phyloP scores from a whole-genome alignment of 64 coral and sea anemone genomes.

The Montipora sp. region DNA sequence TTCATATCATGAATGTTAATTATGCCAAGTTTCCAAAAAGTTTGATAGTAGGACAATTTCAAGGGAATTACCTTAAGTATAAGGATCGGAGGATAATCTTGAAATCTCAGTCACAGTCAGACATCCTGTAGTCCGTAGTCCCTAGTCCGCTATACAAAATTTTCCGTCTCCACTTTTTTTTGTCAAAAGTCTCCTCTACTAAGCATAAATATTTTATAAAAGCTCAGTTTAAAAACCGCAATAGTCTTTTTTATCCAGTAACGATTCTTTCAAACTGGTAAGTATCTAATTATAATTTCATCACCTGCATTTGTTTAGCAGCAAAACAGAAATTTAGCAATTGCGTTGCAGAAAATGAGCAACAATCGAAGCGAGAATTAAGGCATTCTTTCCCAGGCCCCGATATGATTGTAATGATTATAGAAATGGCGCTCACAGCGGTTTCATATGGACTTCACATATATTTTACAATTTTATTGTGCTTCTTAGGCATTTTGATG shows the following conservation, averaged over 20 bases:
- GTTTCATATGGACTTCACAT: slow-evolving; percentile 82
- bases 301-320: neutral
- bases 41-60: too few species aligned
- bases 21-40: too few species aligned
- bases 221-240: slow-evolving; percentile 35
- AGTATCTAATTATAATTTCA: slow-evolving; percentile 4
- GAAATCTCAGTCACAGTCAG: too few species aligned
- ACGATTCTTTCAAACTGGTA: neutral
- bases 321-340: neutral
- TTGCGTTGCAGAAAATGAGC: slow-evolving; percentile 20
- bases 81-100: too few species aligned
- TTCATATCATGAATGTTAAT: too few species aligned
- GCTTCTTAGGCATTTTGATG: slow-evolving; percentile 55
- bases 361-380: neutral
- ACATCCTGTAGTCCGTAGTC: neutral
- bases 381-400: slow-evolving; percentile 66
- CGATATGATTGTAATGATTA: slow-evolving; percentile 85
- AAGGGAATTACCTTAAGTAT: too few species aligned
- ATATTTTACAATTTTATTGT: slow-evolving; percentile 78
- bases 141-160: neutral
- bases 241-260: neutral
- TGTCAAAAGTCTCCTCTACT: neutral
- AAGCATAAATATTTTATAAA: slow-evolving; percentile 12
- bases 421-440: slow-evolving; percentile 84
- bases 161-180: neutral